phyloP scores from a whole-genome alignment of 2,113 vertebrate species.

The Litocranius walleri region DNA sequence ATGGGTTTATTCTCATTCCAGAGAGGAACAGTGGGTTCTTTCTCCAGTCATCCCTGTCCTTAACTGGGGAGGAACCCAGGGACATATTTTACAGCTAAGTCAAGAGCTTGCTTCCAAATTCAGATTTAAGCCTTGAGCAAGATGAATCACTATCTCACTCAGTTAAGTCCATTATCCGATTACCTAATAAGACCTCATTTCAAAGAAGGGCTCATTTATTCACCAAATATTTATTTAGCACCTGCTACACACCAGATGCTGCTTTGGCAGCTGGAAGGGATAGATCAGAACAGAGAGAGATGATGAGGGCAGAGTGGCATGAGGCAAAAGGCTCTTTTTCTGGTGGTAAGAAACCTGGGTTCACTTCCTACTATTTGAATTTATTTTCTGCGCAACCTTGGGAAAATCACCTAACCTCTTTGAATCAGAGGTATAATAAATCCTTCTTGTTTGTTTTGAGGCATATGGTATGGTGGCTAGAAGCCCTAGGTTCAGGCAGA shows the following conservation, averaged over 20 bases:
- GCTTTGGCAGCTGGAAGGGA: background rate
- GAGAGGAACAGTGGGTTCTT: slow-evolving; percentile 34
- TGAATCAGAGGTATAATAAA: background rate
- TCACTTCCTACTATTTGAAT: background rate
- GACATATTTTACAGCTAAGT: background rate
- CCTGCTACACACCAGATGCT: background rate
- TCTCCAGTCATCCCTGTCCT: slow-evolving; percentile 19
- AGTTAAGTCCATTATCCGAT: background rate
- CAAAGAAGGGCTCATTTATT: background rate
- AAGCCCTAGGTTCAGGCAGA: background rate
- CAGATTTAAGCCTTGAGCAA: background rate
- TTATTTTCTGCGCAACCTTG: background rate
- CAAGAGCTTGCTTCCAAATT: slow-evolving; percentile 7
- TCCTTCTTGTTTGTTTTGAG: background rate
- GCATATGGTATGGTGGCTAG: background rate
- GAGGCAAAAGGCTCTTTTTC: background rate
- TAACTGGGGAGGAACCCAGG: background rate
- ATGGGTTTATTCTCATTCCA: slow-evolving; percentile 26
- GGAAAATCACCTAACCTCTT: background rate
- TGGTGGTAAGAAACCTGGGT: background rate
- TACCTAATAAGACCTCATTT: background rate
- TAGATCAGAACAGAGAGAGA: background rate
- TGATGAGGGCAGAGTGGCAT: accelerated
- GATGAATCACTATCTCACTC: background rate
- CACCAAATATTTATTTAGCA: background rate